Percentiles rank a stretch among this genome's conserved stretches.
Conservation (phyloP, 2,888 invertebrate genomes). For the Nomada hirtipes region DNA sequence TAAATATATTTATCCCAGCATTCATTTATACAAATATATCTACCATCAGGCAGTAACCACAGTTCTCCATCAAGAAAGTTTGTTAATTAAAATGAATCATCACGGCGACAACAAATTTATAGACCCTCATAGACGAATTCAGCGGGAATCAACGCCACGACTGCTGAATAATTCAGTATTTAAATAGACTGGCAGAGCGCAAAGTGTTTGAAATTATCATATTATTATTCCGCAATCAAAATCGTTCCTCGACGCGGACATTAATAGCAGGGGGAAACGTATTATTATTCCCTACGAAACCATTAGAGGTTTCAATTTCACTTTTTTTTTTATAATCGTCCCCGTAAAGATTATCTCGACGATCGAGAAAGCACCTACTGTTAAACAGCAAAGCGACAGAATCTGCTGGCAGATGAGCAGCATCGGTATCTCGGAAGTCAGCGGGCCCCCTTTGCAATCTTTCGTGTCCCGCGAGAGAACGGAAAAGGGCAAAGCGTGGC, state of each 20-base stretch:
- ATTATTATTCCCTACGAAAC: not conserved
- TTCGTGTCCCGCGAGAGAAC: slow-evolving; percentile 35
- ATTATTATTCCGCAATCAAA: not conserved
- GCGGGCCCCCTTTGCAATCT: not conserved
- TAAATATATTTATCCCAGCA: not conserved
- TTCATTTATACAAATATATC: not conserved
- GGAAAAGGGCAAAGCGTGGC: slow-evolving; percentile 21
- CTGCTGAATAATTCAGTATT: slow-evolving; percentile 1
- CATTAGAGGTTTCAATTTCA: not conserved
- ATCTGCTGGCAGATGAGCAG: not conserved
- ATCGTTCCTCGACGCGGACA: not conserved
- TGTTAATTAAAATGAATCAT: slow-evolving; percentile 23
- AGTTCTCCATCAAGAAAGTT: not conserved
- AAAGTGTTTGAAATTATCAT: slow-evolving; percentile 15
- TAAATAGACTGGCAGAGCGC: not conserved
- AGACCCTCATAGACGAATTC: not conserved
- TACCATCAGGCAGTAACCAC: not conserved
- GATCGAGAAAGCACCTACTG: not conserved
- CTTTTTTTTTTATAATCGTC: not conserved
- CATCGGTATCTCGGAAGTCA: not conserved
- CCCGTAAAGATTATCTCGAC: not conserved
- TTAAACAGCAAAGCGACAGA: not conserved
- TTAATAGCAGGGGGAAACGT: not conserved
- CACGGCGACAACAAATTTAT: slow-evolving; percentile 1
- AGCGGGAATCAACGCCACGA: not conserved